phyloP scores from a whole-genome alignment of 2,888 invertebrate species.

The Leptodirus hochenwartii region DNA sequence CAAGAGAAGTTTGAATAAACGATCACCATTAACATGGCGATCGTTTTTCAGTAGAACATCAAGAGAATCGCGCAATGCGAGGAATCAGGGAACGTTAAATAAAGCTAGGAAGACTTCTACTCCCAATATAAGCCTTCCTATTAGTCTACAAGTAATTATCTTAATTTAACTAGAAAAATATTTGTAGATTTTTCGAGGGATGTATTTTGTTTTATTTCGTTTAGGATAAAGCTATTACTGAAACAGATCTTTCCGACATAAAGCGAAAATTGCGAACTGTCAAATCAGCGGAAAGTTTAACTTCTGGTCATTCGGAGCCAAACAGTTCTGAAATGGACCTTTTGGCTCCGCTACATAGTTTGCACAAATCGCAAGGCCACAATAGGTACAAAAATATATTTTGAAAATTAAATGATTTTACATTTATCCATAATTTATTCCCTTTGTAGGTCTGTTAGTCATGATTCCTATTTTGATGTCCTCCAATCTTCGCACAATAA shows the following conservation, averaged over 20 bases:
- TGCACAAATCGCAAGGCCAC: conserved; percentile 31
- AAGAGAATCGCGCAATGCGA: no score
- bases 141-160: conserved; percentile 17
- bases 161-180: neutral
- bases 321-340: conserved; percentile 22
- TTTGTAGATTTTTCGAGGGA: neutral
- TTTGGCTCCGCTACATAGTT: conserved; percentile 28
- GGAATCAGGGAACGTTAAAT: conserved; percentile 22
- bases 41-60: conserved; percentile 47
- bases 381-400: conserved; percentile 22
- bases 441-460: conserved; percentile 68
- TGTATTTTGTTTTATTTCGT: conserved; percentile 1
- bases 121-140: conserved; percentile 24
- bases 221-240: conserved; percentile 9
- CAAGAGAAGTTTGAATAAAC: conserved; percentile 43
- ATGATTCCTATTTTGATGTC: conserved; percentile 85
- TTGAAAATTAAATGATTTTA: neutral
- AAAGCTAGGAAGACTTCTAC: conserved; percentile 32
- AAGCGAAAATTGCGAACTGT: conserved; percentile 39
- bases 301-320: conserved; percentile 28
- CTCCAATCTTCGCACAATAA: conserved; percentile 37
- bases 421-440: no score
- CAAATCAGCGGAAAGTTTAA: conserved; percentile 51
- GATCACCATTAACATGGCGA: conserved; percentile 61
- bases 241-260: conserved; percentile 19